Percentiles rank a stretch among this genome's conserved stretches.
Conservation (phyloP, 2,797 vertebrate genomes). For the Artibeus lituratus region DNA sequence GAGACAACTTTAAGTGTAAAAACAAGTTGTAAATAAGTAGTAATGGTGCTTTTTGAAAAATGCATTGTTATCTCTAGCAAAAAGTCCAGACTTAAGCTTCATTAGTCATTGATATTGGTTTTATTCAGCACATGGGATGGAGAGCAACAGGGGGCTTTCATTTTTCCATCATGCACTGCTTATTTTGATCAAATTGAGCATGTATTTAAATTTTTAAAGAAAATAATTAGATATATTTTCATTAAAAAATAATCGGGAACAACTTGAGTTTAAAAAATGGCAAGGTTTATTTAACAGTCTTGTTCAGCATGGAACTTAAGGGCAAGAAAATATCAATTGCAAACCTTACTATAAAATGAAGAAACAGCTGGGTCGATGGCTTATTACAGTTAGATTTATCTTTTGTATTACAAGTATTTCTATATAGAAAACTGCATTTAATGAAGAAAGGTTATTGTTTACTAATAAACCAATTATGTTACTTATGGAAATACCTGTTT, state of each 20-base stretch:
- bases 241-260: not conserved
- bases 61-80: not conserved
- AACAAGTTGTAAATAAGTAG: slow-evolving; percentile 11
- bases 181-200: not conserved
- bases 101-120: not conserved
- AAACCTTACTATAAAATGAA: not conserved
- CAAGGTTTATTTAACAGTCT: not conserved
- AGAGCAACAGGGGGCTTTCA: not conserved
- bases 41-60: not conserved
- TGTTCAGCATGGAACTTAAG: not conserved
- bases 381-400: not conserved
- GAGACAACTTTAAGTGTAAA: not conserved
- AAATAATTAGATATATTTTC: not conserved
- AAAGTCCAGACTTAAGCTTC: not conserved
- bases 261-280: not conserved
- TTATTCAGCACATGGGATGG: not conserved
- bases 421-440: not conserved
- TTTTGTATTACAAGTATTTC: not conserved
- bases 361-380: not conserved
- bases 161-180: not conserved
- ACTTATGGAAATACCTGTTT: not conserved
- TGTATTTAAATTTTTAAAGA: not conserved
- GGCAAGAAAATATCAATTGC: not conserved
- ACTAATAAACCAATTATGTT: not conserved
- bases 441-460: not conserved